A percentile compares a stretch with the other conserved stretches of the same genome.
Conservation (phyloP, 2,888 invertebrate species). For the Drosophila maculinotata region DNA sequence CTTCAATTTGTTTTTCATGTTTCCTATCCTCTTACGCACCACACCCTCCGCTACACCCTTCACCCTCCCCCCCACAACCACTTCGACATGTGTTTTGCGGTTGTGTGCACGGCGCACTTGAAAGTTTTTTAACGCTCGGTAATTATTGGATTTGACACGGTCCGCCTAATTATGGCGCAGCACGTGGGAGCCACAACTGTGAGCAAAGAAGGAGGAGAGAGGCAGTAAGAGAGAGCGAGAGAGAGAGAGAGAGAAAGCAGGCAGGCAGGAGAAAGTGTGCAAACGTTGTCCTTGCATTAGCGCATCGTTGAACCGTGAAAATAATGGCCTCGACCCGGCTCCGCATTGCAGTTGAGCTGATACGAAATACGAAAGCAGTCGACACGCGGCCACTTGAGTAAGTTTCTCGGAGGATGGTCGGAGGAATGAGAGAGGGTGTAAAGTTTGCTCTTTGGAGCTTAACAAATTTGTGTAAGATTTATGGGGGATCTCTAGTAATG, state of each 20-base stretch:
- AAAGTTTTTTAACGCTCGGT: conserved; percentile 72
- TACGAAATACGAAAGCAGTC: conserved; percentile 6
- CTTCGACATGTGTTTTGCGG: conserved; percentile 69
- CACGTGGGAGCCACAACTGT: conserved; percentile 53
- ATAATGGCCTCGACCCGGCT: conserved; percentile 55
- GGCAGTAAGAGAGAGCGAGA: background rate
- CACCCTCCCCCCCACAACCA: background rate
- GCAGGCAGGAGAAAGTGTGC: conserved; percentile 30
- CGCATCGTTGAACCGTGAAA: conserved; percentile 67
- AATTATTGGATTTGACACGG: conserved; percentile 74
- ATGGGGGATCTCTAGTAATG: background rate
- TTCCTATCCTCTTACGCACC: conserved; percentile 68
- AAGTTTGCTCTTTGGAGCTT: conserved; percentile 17
- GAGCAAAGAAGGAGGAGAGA: background rate
- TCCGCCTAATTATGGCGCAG: conserved; percentile 64
- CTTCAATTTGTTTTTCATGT: conserved; percentile 81
- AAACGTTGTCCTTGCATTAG: conserved; percentile 60
- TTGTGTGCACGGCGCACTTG: conserved; percentile 61
- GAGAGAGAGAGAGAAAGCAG: background rate
- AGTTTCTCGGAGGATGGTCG: conserved; percentile 2
- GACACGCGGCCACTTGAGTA: conserved; percentile 46
- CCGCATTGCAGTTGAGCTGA: conserved; percentile 31
- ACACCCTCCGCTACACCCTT: background rate
- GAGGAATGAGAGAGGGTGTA: background rate
- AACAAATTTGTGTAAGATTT: conserved; percentile 19